Percentiles rank a stretch among this genome's conserved stretches.
phyloP scores from a whole-genome alignment of 2,888 invertebrate genomes.

The Heliconius charithonia region DNA sequence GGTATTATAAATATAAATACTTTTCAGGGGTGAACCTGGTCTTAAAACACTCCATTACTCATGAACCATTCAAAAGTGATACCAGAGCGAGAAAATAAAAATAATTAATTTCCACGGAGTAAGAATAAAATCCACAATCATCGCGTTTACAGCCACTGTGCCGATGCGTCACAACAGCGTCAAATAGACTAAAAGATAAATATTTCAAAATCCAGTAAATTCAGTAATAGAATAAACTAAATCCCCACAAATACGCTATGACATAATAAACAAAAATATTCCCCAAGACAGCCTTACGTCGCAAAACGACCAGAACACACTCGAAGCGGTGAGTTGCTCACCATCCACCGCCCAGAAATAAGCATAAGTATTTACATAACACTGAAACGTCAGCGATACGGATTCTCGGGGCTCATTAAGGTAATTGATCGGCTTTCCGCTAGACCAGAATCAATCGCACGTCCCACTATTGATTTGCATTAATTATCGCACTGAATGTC shows the following conservation, averaged over 20 bases:
- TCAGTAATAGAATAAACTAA: no score
- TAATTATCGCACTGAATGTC: conserved; percentile 78
- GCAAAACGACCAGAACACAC: conserved; percentile 48
- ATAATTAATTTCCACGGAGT: no score
- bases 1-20: no score
- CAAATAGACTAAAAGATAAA: no score
- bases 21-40: no score
- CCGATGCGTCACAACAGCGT: no score
- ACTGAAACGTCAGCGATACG: conserved; percentile 77
- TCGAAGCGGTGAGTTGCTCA: conserved; percentile 43
- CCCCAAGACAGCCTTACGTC: conserved; percentile 32
- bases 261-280: background rate
- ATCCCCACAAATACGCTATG: background rate
- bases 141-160: no score
- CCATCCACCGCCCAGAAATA: conserved; percentile 62
- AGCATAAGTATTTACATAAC: conserved; percentile 75
- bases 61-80: no score
- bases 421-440: conserved; percentile 82
- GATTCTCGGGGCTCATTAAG: conserved; percentile 78
- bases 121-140: no score
- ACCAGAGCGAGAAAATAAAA: no score
- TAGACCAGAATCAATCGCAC: conserved; percentile 76
- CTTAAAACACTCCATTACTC: no score
- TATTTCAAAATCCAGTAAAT: no score
- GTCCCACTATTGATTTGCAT: conserved; percentile 80